Evolutionary conservation across 2,888 invertebrate species (phyloP).

Genomic region (Holacanthella duospinosa): DNA sequence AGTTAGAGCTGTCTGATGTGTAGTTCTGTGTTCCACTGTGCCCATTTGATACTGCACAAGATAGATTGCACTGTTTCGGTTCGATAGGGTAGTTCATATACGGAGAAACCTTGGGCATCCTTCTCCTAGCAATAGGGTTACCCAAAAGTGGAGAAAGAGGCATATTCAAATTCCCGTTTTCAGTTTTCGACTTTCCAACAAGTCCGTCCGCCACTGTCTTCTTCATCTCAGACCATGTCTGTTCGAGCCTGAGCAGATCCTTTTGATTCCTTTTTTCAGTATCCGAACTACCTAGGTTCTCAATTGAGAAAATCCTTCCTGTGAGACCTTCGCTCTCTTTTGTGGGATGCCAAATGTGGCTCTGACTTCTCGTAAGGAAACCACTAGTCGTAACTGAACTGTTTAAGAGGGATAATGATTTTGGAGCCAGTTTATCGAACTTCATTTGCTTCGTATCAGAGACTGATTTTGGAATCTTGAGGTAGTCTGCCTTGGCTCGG

Average conservation of each 20-base stretch:
- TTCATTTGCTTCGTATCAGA: slow-evolving; percentile 20
- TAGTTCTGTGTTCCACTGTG: neutral
- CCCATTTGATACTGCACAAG: neutral
- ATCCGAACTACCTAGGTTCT: slow-evolving; percentile 25
- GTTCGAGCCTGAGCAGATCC: neutral
- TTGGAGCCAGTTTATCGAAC: slow-evolving; percentile 32
- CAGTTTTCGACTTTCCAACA: neutral
- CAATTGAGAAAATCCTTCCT: slow-evolving; percentile 29
- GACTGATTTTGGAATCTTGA: neutral
- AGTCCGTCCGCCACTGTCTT: neutral
- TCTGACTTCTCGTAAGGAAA: slow-evolving; percentile 31
- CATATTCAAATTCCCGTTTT: neutral
- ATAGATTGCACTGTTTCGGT: neutral
- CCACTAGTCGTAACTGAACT: neutral
- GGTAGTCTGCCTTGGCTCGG: neutral
- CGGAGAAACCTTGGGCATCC: slow-evolving; percentile 35
- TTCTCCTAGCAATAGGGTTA: slow-evolving; percentile 23
- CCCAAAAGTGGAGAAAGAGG: neutral
- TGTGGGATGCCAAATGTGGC: slow-evolving; percentile 32
- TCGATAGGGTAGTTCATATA: slow-evolving; percentile 28
- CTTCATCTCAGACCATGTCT: neutral
- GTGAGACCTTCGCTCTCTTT: slow-evolving; percentile 15
- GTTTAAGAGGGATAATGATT: slow-evolving; percentile 8
- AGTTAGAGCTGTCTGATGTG: slow-evolving; percentile 36
- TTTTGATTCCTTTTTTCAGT: neutral